phyloP scores from a whole-genome alignment of 2,113 vertebrate genomes.

The Deroptyus accipitrinus region DNA sequence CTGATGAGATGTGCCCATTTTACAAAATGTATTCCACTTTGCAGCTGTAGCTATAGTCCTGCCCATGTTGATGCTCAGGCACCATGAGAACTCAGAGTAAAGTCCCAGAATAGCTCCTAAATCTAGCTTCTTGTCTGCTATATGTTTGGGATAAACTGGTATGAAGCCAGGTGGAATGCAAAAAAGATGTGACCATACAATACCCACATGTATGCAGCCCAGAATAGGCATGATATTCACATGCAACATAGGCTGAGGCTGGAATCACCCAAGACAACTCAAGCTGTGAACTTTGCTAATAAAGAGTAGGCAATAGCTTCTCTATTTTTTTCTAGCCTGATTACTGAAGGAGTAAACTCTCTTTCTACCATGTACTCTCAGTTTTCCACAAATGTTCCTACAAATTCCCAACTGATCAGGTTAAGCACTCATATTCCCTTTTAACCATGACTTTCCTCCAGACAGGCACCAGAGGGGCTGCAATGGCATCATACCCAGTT shows the following conservation, averaged over 20 bases:
- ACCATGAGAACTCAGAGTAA: neutral
- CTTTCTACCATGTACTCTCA: neutral
- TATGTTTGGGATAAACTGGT: neutral
- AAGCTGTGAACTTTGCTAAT: neutral
- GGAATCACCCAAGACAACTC: neutral
- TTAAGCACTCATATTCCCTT: neutral
- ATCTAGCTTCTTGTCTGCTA: neutral
- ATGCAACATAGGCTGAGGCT: rapidly evolving
- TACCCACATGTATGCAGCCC: neutral
- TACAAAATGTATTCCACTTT: neutral
- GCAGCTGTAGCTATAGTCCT: neutral
- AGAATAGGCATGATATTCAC: neutral
- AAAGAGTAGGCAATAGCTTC: neutral
- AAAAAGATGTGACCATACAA: neutral
- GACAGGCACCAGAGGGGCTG: neutral
- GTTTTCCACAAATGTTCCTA: neutral
- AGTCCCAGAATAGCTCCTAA: neutral
- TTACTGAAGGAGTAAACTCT: neutral
- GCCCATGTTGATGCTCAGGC: neutral
- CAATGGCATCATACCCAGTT: neutral
- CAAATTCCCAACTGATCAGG: neutral
- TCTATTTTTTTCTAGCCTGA: neutral
- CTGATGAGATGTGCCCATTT: neutral
- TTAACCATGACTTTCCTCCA: neutral
- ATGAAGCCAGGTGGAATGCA: neutral